Conservation (phyloP, 2,888 invertebrate species). For the Coenonympha arcania region DNA sequence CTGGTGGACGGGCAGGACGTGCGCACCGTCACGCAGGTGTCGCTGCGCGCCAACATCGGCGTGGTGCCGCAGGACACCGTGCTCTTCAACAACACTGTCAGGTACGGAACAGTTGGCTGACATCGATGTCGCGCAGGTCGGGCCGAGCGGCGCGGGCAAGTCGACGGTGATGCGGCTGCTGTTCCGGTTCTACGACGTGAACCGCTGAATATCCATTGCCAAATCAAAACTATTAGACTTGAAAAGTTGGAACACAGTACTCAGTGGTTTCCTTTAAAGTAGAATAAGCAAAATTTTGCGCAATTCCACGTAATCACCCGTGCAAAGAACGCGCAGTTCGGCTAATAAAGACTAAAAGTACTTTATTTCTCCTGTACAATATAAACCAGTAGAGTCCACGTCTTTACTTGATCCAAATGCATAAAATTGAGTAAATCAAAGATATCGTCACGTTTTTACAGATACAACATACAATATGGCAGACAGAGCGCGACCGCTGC, state of each 20-base stretch:
- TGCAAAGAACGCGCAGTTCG: too few species aligned
- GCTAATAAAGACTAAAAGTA: neutral
- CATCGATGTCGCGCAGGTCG: too few species aligned
- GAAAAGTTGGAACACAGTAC: too few species aligned
- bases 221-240: too few species aligned
- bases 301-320: too few species aligned
- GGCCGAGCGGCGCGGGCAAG: constrained; percentile 94
- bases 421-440: neutral
- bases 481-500: constrained; percentile 82
- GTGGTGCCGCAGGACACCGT: constrained; percentile 99
- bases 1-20: constrained; percentile 92
- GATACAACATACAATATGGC: constrained; percentile 96
- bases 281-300: too few species aligned
- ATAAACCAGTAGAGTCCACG: too few species aligned
- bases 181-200: constrained; percentile 98
- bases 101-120: too few species aligned
- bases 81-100: constrained; percentile 92
- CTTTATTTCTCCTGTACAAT: too few species aligned
- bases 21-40: constrained; percentile 86
- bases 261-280: too few species aligned
- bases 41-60: constrained; percentile 87
- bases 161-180: constrained; percentile 95
- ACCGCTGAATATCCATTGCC: too few species aligned
- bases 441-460: constrained; percentile 35
- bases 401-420: too few species aligned